Evolutionary conservation across 2,113 vertebrate genomes (phyloP), one percentile per base, ranked within the genome.

Genomic region (Pristiophorus japonicus): DNA sequence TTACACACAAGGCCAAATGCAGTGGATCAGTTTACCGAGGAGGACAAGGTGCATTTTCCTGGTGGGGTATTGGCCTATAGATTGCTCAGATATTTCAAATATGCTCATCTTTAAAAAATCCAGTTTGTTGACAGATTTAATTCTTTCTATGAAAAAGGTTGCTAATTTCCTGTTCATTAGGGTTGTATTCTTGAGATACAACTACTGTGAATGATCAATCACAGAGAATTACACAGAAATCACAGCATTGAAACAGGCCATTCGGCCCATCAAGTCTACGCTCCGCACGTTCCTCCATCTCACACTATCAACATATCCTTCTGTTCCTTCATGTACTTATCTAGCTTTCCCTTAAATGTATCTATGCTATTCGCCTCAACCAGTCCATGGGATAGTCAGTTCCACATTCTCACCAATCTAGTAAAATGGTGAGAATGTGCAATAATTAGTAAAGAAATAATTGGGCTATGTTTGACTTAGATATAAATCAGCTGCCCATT

Each of bases 81-180:
- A 18, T 81, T n/a, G 75, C n/a, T 42, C 88, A 92, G 88, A 92
- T 92, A 59, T 92, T 92, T 92, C 59, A 92, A 92, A 63, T 63
- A 38, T 63, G 59, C 88, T 38, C 16, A n/a, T 38, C n/a, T 92
- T 92, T 92, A 63, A 62, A 63, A 20, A 63, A 18, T 20, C 59
- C n/a, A 63, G 5, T 92, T 92, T 92, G 88, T 92, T 92, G 88
- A 92, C 88, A 92, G 59, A 14, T 92, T 92, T 92, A n/a, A 92
- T 63, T 59, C 65, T 62, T 92, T n/a, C 59, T 92, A 92, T 92
- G 88, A 38, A 38, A n/a, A 34, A n/a, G 20, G 34, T 34, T 62
- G 47, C 65, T n/a, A 38, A 20, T 18, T 92, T 92, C 59, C 59
- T 63, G 55, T 62, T 65, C 1, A 63, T 38, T 63, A 34, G 4